Evolutionary conservation across 2,113 vertebrate species (phyloP).

Genomic region (Tachuris rubrigastra): DNA sequence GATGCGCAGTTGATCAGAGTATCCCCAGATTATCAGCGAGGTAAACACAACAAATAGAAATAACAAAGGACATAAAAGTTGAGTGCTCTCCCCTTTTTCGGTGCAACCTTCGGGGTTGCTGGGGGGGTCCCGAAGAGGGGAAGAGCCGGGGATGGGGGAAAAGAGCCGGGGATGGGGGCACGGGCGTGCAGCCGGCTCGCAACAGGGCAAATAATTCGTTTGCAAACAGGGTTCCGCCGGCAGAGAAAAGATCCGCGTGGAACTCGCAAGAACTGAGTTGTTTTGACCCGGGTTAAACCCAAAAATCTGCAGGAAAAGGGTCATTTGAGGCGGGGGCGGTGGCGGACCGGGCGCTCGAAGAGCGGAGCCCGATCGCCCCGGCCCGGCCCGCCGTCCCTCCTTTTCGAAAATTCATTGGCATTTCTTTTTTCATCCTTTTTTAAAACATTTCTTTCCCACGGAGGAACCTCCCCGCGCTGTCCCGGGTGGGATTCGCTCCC

Average conservation of each 20-base stretch:
- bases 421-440: neutral
- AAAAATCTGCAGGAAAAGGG: neutral
- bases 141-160: neutral
- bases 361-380: neutral
- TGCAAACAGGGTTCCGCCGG: neutral
- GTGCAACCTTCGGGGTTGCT: neutral
- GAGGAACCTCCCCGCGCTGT: neutral
- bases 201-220: neutral
- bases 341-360: neutral
- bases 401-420: neutral
- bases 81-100: neutral
- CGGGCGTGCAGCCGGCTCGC: neutral
- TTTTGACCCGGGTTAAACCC: neutral
- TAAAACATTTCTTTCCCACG: neutral
- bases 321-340: rapidly evolving
- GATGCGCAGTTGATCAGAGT: neutral
- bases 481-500: neutral
- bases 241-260: neutral
- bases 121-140: neutral
- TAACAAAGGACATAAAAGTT: neutral
- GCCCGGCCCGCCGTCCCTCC: neutral
- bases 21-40: neutral
- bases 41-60: neutral
- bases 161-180: neutral
- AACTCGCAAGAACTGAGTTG: neutral